A percentile compares a stretch with the other conserved stretches of the same genome.
phyloP scores from a whole-genome alignment of 2,888 invertebrate species.

The Autographa pulchrina region DNA sequence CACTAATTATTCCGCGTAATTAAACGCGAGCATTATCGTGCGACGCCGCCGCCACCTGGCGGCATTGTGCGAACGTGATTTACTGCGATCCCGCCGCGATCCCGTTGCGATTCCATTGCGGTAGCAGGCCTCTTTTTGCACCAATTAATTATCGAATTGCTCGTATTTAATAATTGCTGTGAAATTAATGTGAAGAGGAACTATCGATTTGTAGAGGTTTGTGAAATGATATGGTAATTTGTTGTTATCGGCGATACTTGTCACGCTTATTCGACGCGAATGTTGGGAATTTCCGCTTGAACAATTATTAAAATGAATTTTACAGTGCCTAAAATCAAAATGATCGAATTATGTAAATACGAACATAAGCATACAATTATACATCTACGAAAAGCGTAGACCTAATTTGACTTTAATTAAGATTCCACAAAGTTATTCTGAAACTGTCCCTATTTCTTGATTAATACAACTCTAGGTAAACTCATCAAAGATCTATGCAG shows the following conservation, averaged over 20 bases:
- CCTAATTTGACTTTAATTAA: too few species aligned
- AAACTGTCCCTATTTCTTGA: too few species aligned
- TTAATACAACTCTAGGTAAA: too few species aligned
- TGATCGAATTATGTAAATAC: too few species aligned
- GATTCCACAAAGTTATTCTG: too few species aligned
- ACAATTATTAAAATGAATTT: background rate
- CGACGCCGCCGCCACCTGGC: conserved; percentile 88
- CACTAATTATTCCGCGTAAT: conserved; percentile 90
- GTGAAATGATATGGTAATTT: conserved; percentile 47
- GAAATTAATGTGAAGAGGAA: conserved; percentile 84
- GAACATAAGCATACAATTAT: too few species aligned
- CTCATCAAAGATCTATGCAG: background rate
- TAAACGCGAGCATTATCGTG: conserved; percentile 88
- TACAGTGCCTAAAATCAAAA: background rate
- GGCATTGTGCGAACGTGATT: conserved; percentile 88
- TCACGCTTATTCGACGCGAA: conserved; percentile 5
- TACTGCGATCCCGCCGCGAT: conserved; percentile 87
- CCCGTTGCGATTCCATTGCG: conserved; percentile 82
- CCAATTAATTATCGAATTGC: conserved; percentile 88
- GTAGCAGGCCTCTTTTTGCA: conserved; percentile 85
- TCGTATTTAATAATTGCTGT: conserved; percentile 87
- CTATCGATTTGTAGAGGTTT: conserved; percentile 65
- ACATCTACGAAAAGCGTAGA: too few species aligned
- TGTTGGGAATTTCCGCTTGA: background rate
- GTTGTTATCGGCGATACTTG: conserved; percentile 27